Percentiles rank a stretch among this genome's conserved stretches.
phyloP scores from a whole-genome alignment of 2,888 invertebrate genomes.

The Perithous albicinctus region DNA sequence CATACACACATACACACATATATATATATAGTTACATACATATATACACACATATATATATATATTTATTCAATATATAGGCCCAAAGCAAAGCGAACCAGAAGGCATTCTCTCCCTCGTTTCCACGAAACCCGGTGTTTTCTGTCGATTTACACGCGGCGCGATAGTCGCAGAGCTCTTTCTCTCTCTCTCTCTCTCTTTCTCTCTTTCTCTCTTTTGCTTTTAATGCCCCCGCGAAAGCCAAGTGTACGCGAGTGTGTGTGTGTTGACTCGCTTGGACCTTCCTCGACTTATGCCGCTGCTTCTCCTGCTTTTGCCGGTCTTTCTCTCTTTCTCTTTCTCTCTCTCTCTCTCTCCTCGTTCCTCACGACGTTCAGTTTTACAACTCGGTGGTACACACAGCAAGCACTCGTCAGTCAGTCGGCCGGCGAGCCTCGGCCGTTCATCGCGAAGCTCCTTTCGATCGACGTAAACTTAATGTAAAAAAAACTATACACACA shows the following conservation, averaged over 20 bases:
- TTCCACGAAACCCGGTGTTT: constrained; percentile 63
- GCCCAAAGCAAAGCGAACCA: constrained; percentile 15
- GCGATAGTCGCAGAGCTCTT: constrained; percentile 57
- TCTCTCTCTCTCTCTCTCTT: too few species aligned
- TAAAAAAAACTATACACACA: too few species aligned
- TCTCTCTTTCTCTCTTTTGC: too few species aligned
- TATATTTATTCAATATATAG: too few species aligned
- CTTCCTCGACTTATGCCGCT: constrained; percentile 29
- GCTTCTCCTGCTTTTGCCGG: constrained; percentile 15
- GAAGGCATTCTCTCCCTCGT: constrained; percentile 40
- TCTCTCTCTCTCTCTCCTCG: constrained; percentile 15
- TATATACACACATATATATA: too few species aligned
- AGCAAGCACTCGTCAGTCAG: constrained; percentile 57
- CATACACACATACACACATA: too few species aligned
- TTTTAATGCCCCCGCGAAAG: constrained; percentile 53
- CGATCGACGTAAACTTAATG: too few species aligned
- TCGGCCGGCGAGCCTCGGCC: constrained; percentile 62
- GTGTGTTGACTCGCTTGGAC: constrained; percentile 35
- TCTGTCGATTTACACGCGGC: constrained; percentile 65
- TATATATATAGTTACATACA: too few species aligned
- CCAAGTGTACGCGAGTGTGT: too few species aligned
- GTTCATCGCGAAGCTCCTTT: constrained; percentile 28
- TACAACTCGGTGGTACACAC: constrained; percentile 48
- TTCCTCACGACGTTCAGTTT: constrained; percentile 28
- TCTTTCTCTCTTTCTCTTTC: constrained; percentile 12